phyloP scores from a whole-genome alignment of 2,888 invertebrate species.

The Caenorhabditis afra region DNA sequence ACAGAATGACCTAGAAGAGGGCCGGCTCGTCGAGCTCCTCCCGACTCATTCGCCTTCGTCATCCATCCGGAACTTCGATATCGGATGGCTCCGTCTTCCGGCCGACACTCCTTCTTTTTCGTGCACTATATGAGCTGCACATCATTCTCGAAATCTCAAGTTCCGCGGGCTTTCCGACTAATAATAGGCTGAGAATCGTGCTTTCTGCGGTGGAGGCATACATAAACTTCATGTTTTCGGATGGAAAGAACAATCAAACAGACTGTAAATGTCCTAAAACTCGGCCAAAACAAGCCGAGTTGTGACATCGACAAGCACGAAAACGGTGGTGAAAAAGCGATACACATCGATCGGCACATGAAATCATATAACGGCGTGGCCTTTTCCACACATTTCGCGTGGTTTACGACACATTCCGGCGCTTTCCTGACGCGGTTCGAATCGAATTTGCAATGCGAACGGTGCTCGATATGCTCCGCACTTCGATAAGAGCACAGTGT shows the following conservation, averaged over 20 bases:
- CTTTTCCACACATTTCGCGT: neutral
- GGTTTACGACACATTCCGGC: neutral
- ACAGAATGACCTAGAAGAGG: conserved; percentile 36
- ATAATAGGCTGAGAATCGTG: conserved; percentile 25
- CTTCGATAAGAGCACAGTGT: conserved; percentile 12
- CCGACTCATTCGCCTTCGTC: conserved; percentile 17
- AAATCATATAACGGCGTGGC: conserved; percentile 9
- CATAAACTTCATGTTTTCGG: conserved; percentile 34
- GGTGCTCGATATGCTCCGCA: conserved; percentile 22
- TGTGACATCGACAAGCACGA: neutral
- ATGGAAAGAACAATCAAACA: conserved; percentile 12
- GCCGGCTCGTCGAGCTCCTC: neutral
- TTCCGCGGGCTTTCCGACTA: conserved; percentile 15
- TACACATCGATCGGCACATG: neutral
- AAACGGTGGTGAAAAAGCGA: neutral
- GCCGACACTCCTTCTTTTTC: conserved; percentile 5
- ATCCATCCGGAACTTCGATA: conserved; percentile 51
- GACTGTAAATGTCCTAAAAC: conserved; percentile 6
- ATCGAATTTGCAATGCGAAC: conserved; percentile 3
- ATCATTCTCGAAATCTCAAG: conserved; percentile 38
- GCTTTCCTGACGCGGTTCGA: neutral
- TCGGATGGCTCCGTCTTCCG: conserved; percentile 32
- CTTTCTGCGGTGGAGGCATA: conserved; percentile 23
- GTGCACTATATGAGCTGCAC: conserved; percentile 22
- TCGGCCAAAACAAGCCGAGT: neutral